Conservation (phyloP, 64 coral and sea anemone species). For the Porites australiensis region DNA sequence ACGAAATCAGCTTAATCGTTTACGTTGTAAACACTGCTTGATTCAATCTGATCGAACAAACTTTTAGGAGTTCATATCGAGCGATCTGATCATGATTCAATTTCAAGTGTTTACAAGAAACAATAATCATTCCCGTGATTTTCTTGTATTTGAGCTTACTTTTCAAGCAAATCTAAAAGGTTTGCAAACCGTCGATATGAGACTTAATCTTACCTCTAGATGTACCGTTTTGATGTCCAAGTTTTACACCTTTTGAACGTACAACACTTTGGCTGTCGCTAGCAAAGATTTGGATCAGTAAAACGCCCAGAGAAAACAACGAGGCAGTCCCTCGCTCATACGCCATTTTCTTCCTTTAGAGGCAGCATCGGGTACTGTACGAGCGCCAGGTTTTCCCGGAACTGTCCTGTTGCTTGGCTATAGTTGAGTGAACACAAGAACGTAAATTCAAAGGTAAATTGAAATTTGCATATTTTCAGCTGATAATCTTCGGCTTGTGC, state of each 20-base stretch:
- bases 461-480: slow-evolving; percentile 6
- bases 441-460: no score
- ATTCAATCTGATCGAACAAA: no score
- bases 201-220: neutral
- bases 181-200: neutral
- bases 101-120: no score
- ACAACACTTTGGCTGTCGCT: neutral
- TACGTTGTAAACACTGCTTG: no score
- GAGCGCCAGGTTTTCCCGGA: neutral
- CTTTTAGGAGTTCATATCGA: no score
- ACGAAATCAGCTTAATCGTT: no score
- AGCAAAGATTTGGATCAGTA: neutral
- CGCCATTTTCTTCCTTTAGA: neutral
- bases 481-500: neutral
- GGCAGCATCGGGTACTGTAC: no score
- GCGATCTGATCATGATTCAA: no score
- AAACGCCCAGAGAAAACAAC: neutral
- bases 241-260: no score
- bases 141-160: no score
- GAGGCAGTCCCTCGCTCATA: neutral
- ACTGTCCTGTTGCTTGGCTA: neutral
- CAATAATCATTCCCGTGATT: no score
- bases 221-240: neutral
- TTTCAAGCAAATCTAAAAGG: no score
- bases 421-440: neutral